phyloP scores from a whole-genome alignment of 2,113 vertebrate species.

The Lipophrys pholis region DNA sequence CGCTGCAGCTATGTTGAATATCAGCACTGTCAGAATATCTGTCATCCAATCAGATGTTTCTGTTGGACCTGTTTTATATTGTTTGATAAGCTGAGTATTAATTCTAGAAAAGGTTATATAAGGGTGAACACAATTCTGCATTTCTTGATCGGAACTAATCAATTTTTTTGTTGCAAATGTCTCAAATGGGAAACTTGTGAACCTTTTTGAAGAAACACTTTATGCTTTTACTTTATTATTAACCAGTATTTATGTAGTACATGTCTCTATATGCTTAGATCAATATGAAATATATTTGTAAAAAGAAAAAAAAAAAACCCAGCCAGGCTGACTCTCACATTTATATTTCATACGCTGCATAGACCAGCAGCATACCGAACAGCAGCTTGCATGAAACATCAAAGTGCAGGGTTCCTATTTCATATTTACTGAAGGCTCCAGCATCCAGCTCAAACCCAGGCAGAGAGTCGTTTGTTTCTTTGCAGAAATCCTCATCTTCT shows the following conservation, averaged over 20 bases:
- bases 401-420: constrained; percentile 49
- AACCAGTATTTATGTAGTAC: constrained; percentile 5
- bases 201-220: not conserved
- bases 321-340: constrained; percentile 39
- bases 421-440: constrained; percentile 42
- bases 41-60: no score
- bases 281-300: constrained; percentile 30
- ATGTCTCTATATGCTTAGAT: constrained; percentile 5
- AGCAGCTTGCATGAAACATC: constrained; percentile 59
- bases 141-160: not conserved
- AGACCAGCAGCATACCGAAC: constrained; percentile 51
- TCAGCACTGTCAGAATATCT: no score
- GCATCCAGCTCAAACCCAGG: constrained; percentile 29
- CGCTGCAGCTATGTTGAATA: no score
- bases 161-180: no score
- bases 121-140: not conserved
- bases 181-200: not conserved
- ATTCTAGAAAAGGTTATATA: not conserved
- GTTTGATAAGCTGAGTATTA: not conserved
- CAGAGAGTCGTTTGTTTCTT: constrained; percentile 14
- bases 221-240: constrained; percentile 1
- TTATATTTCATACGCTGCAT: constrained; percentile 58
- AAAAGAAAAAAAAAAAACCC: constrained; percentile 11
- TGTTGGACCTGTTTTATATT: no score
- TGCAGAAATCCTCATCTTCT: constrained; percentile 27